These are phyloP conservation scores for Glyphotaelius pellucidus DNA, from an alignment of 2,888 invertebrate genomes.

Conservation along the genomic window DNA sequence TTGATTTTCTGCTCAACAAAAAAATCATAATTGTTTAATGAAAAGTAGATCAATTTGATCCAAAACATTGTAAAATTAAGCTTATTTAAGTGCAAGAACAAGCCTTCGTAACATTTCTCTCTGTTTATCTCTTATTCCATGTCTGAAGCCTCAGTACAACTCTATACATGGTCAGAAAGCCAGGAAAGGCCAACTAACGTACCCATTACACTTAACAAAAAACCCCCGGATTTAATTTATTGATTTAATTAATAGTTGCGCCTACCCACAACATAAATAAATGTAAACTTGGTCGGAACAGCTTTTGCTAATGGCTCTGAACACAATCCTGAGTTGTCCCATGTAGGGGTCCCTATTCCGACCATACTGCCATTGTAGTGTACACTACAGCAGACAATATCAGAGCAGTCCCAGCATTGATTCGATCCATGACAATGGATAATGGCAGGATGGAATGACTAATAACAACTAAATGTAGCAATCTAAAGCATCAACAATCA, in stretches of 20 bases:
- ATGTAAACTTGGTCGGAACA: neutral
- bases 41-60: no score
- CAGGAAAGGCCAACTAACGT: neutral
- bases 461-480: neutral
- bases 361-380: neutral
- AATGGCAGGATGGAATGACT: neutral
- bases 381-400: neutral
- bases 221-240: neutral
- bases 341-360: neutral
- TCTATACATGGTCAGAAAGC: neutral
- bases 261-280: neutral
- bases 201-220: neutral
- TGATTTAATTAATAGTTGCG: neutral
- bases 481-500: neutral
- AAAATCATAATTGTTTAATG: no score
- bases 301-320: neutral
- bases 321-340: neutral
- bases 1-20: no score
- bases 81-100: no score
- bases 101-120: no score
- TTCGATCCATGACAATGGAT: neutral
- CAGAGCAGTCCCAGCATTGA: neutral
- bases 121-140: neutral
- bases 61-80: no score
- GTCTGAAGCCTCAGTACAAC: neutral